Conservation (phyloP, 2,888 invertebrate genomes). For the Eristalis arbustorum region DNA sequence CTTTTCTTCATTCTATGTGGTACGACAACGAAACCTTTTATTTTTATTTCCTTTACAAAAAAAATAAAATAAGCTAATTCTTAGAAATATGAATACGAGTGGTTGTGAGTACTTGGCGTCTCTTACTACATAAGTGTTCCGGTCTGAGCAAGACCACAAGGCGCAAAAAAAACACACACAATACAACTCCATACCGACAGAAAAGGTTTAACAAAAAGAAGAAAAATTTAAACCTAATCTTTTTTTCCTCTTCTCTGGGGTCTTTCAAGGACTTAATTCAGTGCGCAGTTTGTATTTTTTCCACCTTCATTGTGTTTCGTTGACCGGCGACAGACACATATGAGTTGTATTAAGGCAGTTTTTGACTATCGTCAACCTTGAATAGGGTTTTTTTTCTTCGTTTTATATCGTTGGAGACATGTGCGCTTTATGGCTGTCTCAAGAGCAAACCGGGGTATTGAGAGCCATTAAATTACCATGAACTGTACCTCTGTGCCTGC, state of each 20-base stretch:
- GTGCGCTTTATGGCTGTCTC: neutral
- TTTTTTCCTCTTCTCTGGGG: neutral
- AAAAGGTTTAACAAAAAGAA: conserved; percentile 4
- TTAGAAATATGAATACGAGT: conserved; percentile 61
- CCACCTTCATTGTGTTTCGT: neutral
- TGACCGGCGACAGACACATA: neutral
- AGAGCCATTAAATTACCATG: neutral
- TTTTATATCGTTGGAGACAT: neutral
- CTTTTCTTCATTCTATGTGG: conserved; percentile 26
- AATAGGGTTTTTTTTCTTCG: neutral
- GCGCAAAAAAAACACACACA: neutral
- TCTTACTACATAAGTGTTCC: conserved; percentile 53
- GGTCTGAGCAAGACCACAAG: conserved; percentile 35
- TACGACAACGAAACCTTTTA: conserved; percentile 27
- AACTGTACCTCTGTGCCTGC: neutral
- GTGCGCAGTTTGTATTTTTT: conserved; percentile 41
- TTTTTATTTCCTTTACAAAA: neutral
- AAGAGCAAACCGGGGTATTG: neutral
- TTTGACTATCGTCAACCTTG: neutral
- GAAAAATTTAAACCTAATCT: conserved; percentile 25
- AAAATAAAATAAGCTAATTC: conserved; percentile 57
- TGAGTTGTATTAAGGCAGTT: neutral
- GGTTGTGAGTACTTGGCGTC: conserved; percentile 53
- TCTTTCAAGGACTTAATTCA: conserved; percentile 63
- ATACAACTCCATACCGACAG: neutral